phyloP scores from a whole-genome alignment of 2,888 invertebrate species.

The Apamea anceps region DNA sequence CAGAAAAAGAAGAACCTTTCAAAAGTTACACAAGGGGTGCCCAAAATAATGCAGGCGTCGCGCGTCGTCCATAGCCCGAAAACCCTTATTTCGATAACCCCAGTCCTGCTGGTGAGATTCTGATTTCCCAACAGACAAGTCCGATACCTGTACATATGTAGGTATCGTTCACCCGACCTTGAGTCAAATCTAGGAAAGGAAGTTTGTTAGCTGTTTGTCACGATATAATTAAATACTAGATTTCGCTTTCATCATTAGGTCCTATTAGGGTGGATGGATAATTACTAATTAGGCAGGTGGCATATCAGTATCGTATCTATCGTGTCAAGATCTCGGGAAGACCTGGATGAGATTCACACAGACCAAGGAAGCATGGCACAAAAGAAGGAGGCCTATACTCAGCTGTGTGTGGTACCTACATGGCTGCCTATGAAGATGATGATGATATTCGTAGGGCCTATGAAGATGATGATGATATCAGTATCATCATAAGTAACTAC shows the following conservation, averaged over 20 bases:
- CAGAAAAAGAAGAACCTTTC: not conserved
- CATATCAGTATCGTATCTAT: not conserved
- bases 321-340: not conserved
- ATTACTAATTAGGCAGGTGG: no score
- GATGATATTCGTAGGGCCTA: not conserved
- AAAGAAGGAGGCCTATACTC: not conserved
- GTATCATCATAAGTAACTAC: not conserved
- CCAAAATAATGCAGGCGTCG: not conserved
- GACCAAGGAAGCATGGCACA: not conserved
- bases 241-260: not conserved
- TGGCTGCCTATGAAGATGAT: not conserved
- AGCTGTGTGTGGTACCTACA: not conserved
- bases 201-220: no score
- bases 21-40: not conserved
- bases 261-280: no score
- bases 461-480: not conserved
- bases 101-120: not conserved
- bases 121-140: slow-evolving; percentile 7
- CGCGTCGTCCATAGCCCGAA: not conserved
- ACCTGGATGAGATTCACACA: not conserved
- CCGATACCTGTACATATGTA: no score
- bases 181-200: not conserved
- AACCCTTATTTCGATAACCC: no score
- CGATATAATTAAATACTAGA: not conserved
- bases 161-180: slow-evolving; percentile 24